phyloP scores from a whole-genome alignment of 2,113 vertebrate species.

The Malaclemys terrapin region DNA sequence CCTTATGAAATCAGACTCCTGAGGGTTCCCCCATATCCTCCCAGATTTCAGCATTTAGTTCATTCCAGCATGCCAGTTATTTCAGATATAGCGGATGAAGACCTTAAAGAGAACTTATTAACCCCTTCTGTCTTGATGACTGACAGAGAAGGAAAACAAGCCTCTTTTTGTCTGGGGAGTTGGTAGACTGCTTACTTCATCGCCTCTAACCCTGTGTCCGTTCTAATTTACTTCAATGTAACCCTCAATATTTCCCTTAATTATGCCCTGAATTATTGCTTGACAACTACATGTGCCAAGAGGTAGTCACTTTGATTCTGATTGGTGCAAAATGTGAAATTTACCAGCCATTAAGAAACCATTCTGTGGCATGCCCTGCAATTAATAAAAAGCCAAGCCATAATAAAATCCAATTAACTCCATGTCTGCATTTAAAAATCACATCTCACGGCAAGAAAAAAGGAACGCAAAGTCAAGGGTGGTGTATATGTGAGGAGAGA shows the following conservation, averaged over 20 bases:
- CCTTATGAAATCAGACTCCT: background rate
- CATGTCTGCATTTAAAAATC: constrained; percentile 58
- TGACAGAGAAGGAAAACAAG: background rate
- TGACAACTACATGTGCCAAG: constrained; percentile 53
- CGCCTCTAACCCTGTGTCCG: background rate
- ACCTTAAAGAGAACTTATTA: background rate
- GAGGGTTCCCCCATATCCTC: background rate
- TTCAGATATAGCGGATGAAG: background rate
- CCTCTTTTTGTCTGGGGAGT: background rate
- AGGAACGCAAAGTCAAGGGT: constrained; percentile 31
- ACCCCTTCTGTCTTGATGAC: background rate
- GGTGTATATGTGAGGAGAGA: background rate
- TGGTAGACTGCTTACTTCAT: background rate
- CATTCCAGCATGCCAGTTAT: background rate
- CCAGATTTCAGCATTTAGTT: background rate
- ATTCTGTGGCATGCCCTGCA: constrained; percentile 46
- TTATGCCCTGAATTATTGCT: constrained; percentile 53
- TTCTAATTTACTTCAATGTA: constrained; percentile 25
- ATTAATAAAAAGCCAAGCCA: constrained; percentile 77
- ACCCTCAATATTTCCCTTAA: constrained; percentile 48
- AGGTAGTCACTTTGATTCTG: constrained; percentile 60
- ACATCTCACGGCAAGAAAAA: constrained; percentile 42
- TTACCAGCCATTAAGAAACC: constrained; percentile 72
- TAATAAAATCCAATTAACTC: constrained; percentile 80
- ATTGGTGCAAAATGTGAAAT: constrained; percentile 65